Evolutionary conservation across 2,113 vertebrate species (phyloP).

Genomic region (Eonycteris spelaea): DNA sequence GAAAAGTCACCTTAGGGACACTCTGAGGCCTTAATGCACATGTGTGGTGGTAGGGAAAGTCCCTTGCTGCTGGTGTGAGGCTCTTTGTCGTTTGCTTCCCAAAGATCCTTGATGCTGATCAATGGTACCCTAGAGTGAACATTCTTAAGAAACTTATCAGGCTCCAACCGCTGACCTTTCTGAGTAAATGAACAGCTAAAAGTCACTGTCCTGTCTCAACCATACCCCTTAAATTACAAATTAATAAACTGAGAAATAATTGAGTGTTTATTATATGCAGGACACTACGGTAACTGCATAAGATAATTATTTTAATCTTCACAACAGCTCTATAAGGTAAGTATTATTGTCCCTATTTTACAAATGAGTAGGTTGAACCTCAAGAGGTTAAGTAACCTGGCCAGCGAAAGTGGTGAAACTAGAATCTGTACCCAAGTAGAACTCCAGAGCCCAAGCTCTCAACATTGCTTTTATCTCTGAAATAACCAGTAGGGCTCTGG

Average conservation of each 20-base stretch:
- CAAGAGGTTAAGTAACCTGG: background rate
- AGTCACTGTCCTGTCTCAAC: too few species aligned
- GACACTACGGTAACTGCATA: background rate
- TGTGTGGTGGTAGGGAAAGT: too few species aligned
- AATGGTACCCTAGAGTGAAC: too few species aligned
- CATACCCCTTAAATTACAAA: slow-evolving; percentile 6
- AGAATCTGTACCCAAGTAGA: background rate
- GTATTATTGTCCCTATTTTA: background rate
- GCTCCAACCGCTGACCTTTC: too few species aligned
- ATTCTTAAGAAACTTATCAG: too few species aligned
- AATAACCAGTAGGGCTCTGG: background rate
- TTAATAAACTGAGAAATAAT: slow-evolving; percentile 25
- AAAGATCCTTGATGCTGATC: too few species aligned
- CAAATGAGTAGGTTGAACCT: background rate
- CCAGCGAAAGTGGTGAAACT: background rate
- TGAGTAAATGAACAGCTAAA: too few species aligned
- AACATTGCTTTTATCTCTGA: background rate
- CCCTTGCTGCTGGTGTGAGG: too few species aligned
- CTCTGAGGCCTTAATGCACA: too few species aligned
- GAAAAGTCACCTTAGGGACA: too few species aligned
- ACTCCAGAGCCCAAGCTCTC: background rate
- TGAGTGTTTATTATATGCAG: background rate
- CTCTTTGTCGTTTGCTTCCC: too few species aligned
- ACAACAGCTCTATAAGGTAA: background rate
- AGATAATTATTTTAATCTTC: slow-evolving; percentile 4